Evolutionary conservation across 1,140 invertebrate species (phyloP).

Genomic region (Drosophila bocki): DNA sequence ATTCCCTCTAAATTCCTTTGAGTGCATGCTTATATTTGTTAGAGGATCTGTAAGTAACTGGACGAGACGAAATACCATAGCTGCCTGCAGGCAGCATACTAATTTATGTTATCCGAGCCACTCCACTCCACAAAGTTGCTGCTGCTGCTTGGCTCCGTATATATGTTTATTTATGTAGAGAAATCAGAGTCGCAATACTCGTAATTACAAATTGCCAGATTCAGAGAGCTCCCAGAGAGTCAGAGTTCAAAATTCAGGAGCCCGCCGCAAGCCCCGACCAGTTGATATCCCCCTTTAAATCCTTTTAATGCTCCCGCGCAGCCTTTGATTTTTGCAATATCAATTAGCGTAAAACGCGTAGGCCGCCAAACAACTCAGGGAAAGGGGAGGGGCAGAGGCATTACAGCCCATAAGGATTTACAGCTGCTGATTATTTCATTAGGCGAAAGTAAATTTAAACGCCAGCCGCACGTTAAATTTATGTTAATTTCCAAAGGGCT

Average conservation of each 20-base stretch:
- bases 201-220: conserved; percentile 71
- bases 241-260: neutral
- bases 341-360: conserved; percentile 71
- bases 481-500: conserved; percentile 74
- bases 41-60: conserved; percentile 27
- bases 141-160: neutral
- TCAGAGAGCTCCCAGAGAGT: conserved; percentile 4
- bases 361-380: conserved; percentile 38
- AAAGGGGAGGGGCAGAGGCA: neutral
- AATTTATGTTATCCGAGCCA: conserved; percentile 62
- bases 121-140: conserved; percentile 29
- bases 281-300: conserved; percentile 64
- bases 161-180: neutral
- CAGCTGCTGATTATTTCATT: conserved; percentile 80
- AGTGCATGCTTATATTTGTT: conserved; percentile 13
- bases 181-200: conserved; percentile 60
- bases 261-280: conserved; percentile 12
- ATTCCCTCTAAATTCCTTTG: neutral
- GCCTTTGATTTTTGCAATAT: conserved; percentile 82
- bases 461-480: conserved; percentile 70
- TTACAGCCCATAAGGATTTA: conserved; percentile 63
- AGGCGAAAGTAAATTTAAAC: conserved; percentile 78
- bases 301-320: conserved; percentile 63
- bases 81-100: conserved; percentile 54
- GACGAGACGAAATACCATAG: conserved; percentile 21